phyloP scores from a whole-genome alignment of 2,797 vertebrate genomes.

The Danio albolineatus region DNA sequence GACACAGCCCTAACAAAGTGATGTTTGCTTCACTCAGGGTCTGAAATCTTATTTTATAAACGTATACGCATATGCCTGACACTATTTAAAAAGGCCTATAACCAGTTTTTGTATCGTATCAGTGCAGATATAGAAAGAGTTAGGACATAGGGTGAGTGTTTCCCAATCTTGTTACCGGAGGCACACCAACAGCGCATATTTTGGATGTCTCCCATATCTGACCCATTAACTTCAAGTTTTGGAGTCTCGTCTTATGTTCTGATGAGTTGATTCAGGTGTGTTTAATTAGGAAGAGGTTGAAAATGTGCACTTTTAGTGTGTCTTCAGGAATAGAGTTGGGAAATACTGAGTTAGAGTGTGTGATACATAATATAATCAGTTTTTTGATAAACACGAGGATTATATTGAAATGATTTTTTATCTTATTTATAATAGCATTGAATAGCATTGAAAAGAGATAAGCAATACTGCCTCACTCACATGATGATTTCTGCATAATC shows the following conservation, averaged over 20 bases:
- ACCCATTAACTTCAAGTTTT: too few relatives aligned
- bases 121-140: constrained; percentile 19
- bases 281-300: too few relatives aligned
- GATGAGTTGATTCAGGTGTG: too few relatives aligned
- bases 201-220: too few relatives aligned
- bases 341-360: constrained; percentile 17
- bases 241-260: too few relatives aligned
- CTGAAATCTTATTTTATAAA: constrained; percentile 23
- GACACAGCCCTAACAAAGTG: constrained; percentile 37
- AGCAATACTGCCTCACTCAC: constrained; percentile 47
- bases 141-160: background rate
- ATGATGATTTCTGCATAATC: constrained; percentile 35
- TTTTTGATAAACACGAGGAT: background rate
- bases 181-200: too few relatives aligned
- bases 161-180: too few relatives aligned
- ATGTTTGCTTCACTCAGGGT: constrained; percentile 31
- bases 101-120: constrained; percentile 46
- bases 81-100: constrained; percentile 46
- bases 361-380: constrained; percentile 27
- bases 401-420: background rate
- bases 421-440: constrained; percentile 32
- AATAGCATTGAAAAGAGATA: constrained; percentile 45
- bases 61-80: constrained; percentile 20
- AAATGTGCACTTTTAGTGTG: too few relatives aligned
- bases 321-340: too few relatives aligned